phyloP scores from a whole-genome alignment of 2,113 vertebrate genomes.

The Manacus vitellinus region DNA sequence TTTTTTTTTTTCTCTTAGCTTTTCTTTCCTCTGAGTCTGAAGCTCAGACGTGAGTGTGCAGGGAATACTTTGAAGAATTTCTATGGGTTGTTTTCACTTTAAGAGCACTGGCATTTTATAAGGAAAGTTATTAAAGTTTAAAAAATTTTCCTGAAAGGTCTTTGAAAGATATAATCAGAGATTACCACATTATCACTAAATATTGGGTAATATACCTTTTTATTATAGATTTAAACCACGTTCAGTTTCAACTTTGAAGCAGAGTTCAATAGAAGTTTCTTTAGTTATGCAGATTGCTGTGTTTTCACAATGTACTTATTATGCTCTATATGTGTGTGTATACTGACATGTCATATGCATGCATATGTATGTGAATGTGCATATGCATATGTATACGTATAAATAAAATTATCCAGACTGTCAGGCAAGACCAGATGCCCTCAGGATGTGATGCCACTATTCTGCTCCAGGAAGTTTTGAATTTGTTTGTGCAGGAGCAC shows the following conservation, averaged over 20 bases:
- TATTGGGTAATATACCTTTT: not conserved
- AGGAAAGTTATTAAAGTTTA: not conserved
- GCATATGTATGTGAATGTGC: not conserved
- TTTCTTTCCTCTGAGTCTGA: not conserved
- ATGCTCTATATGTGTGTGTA: not conserved
- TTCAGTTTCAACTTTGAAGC: not conserved
- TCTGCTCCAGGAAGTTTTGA: not conserved
- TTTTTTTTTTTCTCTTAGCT: not conserved
- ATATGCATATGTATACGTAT: not conserved
- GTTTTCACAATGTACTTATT: not conserved
- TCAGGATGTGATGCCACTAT: not conserved
- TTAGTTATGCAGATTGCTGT: not conserved
- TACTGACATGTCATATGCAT: not conserved
- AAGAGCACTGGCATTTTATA: not conserved
- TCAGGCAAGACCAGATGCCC: not conserved
- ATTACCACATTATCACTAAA: not conserved
- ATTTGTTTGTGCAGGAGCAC: not conserved
- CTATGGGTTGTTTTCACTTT: not conserved
- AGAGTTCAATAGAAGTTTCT: not conserved
- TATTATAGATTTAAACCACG: not conserved
- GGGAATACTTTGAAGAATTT: not conserved
- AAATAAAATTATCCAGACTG: not conserved
- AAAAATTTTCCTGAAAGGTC: not conserved
- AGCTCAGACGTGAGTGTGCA: rapidly evolving
- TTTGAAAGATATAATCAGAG: not conserved